Conservation (phyloP, 1,140 invertebrate species). For the Helicoverpa zea region DNA sequence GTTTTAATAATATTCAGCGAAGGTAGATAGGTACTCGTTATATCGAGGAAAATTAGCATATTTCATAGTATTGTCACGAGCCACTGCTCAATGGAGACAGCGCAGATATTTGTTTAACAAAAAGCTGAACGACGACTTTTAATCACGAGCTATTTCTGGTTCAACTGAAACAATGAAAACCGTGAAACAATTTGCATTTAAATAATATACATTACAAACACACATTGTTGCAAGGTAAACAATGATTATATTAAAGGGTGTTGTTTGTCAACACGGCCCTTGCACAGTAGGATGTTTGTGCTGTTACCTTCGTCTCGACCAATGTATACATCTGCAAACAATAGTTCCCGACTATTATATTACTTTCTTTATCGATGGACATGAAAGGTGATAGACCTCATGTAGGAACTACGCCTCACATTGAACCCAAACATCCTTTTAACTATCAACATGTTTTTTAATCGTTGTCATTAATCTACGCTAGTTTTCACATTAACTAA, state of each 20-base stretch:
- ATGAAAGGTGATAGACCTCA: conserved; percentile 1
- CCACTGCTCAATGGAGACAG: conserved; percentile 19
- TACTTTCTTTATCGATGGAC: conserved; percentile 16
- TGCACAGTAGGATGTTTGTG: conserved; percentile 56
- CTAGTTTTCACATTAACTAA: conserved; percentile 32
- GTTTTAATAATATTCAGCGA: conserved; percentile 7
- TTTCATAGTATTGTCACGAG: conserved; percentile 38
- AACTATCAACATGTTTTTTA: conserved; percentile 21
- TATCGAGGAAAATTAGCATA: conserved; percentile 25
- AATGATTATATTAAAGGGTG: conserved; percentile 72
- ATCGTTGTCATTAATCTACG: conserved; percentile 28
- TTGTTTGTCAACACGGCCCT: conserved; percentile 79
- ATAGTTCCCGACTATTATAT: conserved; percentile 11
- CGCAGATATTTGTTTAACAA: conserved; percentile 38
- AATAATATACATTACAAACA: conserved; percentile 70
- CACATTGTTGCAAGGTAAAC: conserved; percentile 74
- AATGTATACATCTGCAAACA: conserved; percentile 35
- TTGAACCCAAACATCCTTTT: not conserved
- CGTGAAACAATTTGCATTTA: conserved; percentile 63
- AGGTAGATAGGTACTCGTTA: conserved; percentile 8
- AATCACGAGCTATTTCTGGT: conserved; percentile 46
- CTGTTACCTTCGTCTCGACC: conserved; percentile 30
- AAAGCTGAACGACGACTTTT: conserved; percentile 38
- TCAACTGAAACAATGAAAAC: conserved; percentile 57
- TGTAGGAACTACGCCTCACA: not conserved